Evolutionary conservation across 2,797 vertebrate genomes (phyloP).

Genomic region (Ptychadena robeensis): DNA sequence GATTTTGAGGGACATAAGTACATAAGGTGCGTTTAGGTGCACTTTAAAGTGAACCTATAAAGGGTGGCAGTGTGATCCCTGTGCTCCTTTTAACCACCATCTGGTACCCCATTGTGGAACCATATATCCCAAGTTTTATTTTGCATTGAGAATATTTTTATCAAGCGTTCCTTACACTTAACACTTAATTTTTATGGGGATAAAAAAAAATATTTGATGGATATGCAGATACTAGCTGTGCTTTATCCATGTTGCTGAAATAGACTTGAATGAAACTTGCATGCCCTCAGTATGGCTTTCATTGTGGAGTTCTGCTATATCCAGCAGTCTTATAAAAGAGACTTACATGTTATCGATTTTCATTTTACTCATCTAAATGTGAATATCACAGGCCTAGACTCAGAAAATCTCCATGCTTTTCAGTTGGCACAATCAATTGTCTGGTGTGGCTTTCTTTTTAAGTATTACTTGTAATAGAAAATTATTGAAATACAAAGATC

Average conservation of each 20-base stretch:
- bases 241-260: background rate
- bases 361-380: background rate
- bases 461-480: background rate
- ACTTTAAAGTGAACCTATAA: too few species aligned
- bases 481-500: background rate
- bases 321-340: background rate
- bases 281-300: background rate
- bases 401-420: background rate
- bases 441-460: background rate
- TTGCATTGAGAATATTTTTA: background rate
- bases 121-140: background rate
- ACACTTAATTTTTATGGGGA: background rate
- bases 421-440: background rate
- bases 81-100: background rate
- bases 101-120: background rate
- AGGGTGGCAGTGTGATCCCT: background rate
- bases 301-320: background rate
- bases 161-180: background rate
- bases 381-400: background rate
- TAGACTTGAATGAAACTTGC: background rate
- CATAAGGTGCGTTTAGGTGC: too few species aligned
- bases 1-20: too few species aligned
- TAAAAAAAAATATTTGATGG: background rate
- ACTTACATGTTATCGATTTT: background rate
- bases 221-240: background rate